Conservation (phyloP, 2,888 invertebrate genomes). For the Drosophila kokeensis region DNA sequence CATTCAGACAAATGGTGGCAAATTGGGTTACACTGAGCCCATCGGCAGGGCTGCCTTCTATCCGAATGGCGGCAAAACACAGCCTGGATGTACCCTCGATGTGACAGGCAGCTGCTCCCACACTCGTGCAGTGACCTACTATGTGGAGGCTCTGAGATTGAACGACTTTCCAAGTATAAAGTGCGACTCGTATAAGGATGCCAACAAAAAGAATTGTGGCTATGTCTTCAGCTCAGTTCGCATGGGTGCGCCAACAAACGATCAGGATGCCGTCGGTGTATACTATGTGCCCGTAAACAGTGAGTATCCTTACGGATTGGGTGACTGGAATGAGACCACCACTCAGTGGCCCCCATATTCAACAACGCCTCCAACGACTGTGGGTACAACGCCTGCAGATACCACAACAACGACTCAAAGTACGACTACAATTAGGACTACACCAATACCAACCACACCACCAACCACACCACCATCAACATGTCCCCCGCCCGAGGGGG, state of each 20-base stretch:
- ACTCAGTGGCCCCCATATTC: conserved; percentile 22
- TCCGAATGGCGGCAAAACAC: conserved; percentile 86
- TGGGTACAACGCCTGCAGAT: too few relatives aligned
- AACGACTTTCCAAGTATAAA: conserved; percentile 77
- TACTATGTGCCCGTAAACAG: conserved; percentile 81
- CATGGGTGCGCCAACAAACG: conserved; percentile 75
- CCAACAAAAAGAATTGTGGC: conserved; percentile 73
- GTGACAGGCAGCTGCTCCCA: conserved; percentile 85
- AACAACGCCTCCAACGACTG: too few relatives aligned
- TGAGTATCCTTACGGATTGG: conserved; percentile 74
- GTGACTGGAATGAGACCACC: conserved; percentile 16
- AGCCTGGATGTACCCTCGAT: conserved; percentile 86
- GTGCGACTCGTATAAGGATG: conserved; percentile 67
- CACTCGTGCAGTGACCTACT: conserved; percentile 84
- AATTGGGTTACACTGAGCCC: conserved; percentile 79
- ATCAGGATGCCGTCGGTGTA: conserved; percentile 71
- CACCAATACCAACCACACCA: too few relatives aligned
- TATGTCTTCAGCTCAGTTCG: conserved; percentile 59
- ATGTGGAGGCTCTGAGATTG: conserved; percentile 84
- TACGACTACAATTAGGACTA: too few relatives aligned
- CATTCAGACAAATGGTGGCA: conserved; percentile 82
- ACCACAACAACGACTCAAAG: conserved; percentile 3
- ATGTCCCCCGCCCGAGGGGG: conserved; percentile 31
- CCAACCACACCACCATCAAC: conserved; percentile 22
- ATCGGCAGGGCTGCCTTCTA: conserved; percentile 86